A percentile compares a stretch with the other conserved stretches of the same genome.
Evolutionary conservation across 2,113 vertebrate species (phyloP).

Genomic region (Caretta caretta): DNA sequence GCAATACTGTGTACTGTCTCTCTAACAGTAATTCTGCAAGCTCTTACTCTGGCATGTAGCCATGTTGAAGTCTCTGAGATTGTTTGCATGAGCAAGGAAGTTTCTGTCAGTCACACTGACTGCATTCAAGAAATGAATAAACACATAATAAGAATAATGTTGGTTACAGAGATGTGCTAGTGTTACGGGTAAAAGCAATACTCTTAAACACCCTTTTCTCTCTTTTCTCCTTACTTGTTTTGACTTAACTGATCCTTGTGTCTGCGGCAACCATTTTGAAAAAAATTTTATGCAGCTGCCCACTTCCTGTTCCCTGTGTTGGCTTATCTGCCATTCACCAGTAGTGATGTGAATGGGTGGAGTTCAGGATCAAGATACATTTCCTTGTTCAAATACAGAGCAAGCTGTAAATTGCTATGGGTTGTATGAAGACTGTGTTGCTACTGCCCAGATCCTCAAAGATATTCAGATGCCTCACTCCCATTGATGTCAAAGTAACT

Average conservation of each 20-base stretch:
- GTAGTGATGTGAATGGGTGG: not conserved
- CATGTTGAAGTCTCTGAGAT: fast-evolving
- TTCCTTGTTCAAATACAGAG: not conserved
- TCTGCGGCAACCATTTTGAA: not conserved
- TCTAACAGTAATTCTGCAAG: not conserved
- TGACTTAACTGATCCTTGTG: not conserved
- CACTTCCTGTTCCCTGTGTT: not conserved
- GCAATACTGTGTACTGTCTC: not conserved
- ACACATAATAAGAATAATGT: not conserved
- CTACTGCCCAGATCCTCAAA: not conserved
- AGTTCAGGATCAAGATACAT: not conserved
- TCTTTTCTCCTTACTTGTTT: not conserved
- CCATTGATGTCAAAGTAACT: not conserved
- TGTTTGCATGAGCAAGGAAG: not conserved
- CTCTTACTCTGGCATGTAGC: not conserved
- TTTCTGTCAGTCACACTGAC: not conserved
- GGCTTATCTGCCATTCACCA: not conserved
- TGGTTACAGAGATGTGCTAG: not conserved
- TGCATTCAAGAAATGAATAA: fast-evolving
- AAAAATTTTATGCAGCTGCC: not conserved
- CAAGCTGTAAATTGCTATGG: not conserved
- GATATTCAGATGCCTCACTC: not conserved
- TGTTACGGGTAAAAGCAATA: not conserved
- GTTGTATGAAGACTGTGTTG: not conserved
- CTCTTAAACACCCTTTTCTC: not conserved